phyloP scores from a whole-genome alignment of 2,113 vertebrate species.

The Aptenodytes patagonicus region DNA sequence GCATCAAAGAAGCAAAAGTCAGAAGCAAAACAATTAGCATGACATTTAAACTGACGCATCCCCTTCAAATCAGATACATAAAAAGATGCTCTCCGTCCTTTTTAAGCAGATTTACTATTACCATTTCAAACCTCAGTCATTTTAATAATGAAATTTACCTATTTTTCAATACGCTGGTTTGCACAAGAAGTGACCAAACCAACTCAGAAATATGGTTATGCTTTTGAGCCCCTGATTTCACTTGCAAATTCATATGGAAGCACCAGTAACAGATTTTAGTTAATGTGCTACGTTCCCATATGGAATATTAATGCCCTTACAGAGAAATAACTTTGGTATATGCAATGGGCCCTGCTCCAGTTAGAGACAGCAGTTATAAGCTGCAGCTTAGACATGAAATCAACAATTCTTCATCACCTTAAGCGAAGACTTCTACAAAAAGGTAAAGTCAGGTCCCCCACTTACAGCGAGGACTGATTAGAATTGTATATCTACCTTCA shows the following conservation, averaged over 20 bases:
- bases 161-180: neutral
- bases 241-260: neutral
- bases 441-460: neutral
- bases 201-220: neutral
- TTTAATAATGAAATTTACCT: neutral
- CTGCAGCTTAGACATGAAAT: neutral
- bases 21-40: neutral
- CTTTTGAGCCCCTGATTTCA: neutral
- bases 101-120: neutral
- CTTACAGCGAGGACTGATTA: neutral
- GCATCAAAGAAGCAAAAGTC: neutral
- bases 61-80: neutral
- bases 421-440: neutral
- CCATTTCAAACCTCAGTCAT: neutral
- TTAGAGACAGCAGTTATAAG: neutral
- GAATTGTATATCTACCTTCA: neutral
- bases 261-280: neutral
- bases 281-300: neutral
- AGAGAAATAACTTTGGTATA: neutral
- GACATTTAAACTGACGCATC: neutral
- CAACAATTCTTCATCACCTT: neutral
- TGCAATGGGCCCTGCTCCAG: neutral
- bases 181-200: neutral
- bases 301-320: neutral
- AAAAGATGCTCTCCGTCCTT: neutral